Conservation (phyloP, 2,113 vertebrate genomes). For the Rhea pennata region DNA sequence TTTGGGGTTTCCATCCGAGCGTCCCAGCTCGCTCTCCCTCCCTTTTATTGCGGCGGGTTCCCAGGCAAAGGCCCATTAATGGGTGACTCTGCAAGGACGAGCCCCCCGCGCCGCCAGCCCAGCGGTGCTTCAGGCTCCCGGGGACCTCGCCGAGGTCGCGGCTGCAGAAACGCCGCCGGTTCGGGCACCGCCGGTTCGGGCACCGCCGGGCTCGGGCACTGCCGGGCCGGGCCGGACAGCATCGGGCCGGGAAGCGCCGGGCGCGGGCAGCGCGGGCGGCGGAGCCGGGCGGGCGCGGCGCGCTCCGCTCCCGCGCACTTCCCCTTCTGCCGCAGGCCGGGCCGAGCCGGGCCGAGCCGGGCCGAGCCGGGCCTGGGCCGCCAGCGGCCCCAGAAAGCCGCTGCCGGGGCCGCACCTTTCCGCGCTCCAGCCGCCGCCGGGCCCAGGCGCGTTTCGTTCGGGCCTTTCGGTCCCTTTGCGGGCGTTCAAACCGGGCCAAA, state of each 20-base stretch:
- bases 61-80: background rate
- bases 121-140: constrained; percentile 29
- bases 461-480: background rate
- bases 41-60: rapidly evolving
- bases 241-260: no score
- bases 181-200: no score
- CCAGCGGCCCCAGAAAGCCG: no score
- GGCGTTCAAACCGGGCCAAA: background rate
- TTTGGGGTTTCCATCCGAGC: background rate
- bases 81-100: constrained; percentile 13
- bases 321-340: no score
- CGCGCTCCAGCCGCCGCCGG: background rate
- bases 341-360: no score
- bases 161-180: background rate
- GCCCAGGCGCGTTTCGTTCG: background rate
- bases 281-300: no score
- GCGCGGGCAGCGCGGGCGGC: no score
- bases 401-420: background rate
- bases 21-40: rapidly evolving
- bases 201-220: no score
- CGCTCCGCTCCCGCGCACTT: rapidly evolving
- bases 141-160: background rate
- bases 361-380: no score
- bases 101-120: background rate
- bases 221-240: no score